Evolutionary conservation across 23 tunicate species (phyloP), one percentile per base, ranked within the genome.

Genomic region (Halocynthia roretzi): DNA sequence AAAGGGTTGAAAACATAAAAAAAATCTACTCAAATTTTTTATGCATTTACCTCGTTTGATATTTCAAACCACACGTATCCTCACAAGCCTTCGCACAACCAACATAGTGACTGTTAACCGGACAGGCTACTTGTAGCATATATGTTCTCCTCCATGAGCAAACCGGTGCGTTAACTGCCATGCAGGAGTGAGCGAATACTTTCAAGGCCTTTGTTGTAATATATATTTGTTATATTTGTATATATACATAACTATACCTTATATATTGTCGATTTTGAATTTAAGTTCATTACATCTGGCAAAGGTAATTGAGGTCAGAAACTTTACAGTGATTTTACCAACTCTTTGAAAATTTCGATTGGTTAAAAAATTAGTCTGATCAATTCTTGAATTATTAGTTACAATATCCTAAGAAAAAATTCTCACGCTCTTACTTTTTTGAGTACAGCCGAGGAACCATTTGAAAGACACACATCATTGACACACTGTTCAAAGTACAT

Each of bases 21-120:
- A 31, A 31, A 31, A 0, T 0, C 4, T 31, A 0, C 44, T 31
- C 63, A 1, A 58, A 58, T 1, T 15, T 58, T n/a, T 14, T 58
- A 58, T 58, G 17, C 63, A 14, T 15, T n/a, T 14, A 58, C 63
- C 17, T 11, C 20, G 19, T 21, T 67, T 49, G 19, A 17, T 67
- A 50, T 67, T 12, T 60, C 64, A 15, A 18, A 60, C 18, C 64
- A 60, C 91, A 86, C 17, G 84, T 73, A 5, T 62, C 80, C 15
- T 76, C 86, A 53, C 91, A 86, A 14, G 84, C 71, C 11, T 71
- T 44, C 7, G 85, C 84, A 52, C 91, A 86, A 11, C 83, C 91
- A 10, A 68, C 76, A 54, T 86, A 86, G 50, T 86, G 91, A 57
- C 80, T 58, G 76, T 86, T 86, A 10, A 75, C 57, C 5, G 84